phyloP scores from a whole-genome alignment of 2,888 invertebrate species.

The Plagodis dolabraria region DNA sequence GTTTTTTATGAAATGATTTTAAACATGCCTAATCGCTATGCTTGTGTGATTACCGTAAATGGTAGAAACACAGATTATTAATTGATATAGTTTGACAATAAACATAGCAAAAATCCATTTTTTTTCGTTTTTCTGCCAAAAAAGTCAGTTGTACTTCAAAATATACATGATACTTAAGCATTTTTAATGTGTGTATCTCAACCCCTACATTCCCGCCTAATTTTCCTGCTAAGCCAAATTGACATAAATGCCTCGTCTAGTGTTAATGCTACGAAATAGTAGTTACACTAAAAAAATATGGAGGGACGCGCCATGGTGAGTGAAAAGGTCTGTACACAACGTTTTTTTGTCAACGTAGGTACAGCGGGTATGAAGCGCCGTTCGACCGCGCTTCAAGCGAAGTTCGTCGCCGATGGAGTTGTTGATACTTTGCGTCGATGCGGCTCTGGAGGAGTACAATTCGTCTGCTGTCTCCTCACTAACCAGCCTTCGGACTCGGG shows the following conservation, averaged over 20 bases:
- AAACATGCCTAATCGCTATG: too few species aligned
- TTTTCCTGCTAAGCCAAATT: neutral
- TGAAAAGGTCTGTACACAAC: neutral
- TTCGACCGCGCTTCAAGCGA: slow-evolving; percentile 91
- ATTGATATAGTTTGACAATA: too few species aligned
- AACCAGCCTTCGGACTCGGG: slow-evolving; percentile 80
- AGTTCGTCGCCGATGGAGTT: slow-evolving; percentile 92
- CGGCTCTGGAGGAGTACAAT: slow-evolving; percentile 88
- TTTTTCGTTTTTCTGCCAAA: too few species aligned
- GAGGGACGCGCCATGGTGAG: neutral
- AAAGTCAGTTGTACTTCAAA: too few species aligned
- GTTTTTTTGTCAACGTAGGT: slow-evolving; percentile 52
- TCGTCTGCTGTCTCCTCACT: slow-evolving; percentile 93
- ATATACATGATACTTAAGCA: too few species aligned
- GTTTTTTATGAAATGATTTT: too few species aligned
- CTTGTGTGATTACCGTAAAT: too few species aligned
- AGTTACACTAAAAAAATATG: neutral
- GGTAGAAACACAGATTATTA: too few species aligned
- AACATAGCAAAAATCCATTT: too few species aligned
- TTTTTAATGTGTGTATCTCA: too few species aligned
- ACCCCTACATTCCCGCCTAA: too few species aligned
- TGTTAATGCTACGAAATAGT: neutral
- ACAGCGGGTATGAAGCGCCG: slow-evolving; percentile 90
- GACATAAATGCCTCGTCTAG: neutral
- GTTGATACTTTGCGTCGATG: slow-evolving; percentile 95